These are phyloP conservation scores for Cotesia vestalis DNA, from an alignment of 1,140 invertebrate species.

Conservation along the genomic window DNA sequence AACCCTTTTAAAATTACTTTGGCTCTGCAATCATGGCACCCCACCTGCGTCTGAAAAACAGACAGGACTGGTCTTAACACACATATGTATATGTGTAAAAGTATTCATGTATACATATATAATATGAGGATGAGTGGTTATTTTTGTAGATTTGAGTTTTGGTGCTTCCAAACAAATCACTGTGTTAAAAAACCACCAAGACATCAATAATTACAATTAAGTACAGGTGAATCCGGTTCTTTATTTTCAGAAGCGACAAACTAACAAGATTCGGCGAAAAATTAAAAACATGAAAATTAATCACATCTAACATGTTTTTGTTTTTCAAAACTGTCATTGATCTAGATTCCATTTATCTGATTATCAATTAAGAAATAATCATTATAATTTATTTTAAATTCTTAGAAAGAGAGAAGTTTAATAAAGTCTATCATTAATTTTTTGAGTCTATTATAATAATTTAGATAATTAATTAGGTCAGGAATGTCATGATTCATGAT, in stretches of 20 bases:
- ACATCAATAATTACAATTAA: neutral
- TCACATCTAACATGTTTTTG: no score
- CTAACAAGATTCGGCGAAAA: slow-evolving; percentile 4
- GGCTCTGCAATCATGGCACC: slow-evolving; percentile 23
- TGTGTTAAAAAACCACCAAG: neutral
- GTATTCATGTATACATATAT: no score
- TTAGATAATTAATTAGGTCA: no score
- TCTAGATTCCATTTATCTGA: no score
- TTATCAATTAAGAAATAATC: no score
- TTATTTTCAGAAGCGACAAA: neutral
- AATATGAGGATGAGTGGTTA: neutral
- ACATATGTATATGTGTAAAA: no score
- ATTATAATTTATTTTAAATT: no score
- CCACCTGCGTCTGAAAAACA: slow-evolving; percentile 12
- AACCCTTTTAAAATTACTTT: slow-evolving; percentile 6
- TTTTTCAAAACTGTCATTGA: no score
- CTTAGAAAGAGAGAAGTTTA: no score
- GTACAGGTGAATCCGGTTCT: slow-evolving; percentile 9
- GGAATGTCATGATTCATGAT: no score
- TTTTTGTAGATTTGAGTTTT: neutral
- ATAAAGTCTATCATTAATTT: no score
- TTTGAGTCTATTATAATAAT: neutral
- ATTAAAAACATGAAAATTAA: neutral
- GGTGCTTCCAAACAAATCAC: neutral
- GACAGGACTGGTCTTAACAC: slow-evolving; percentile 8